A percentile compares a stretch with the other conserved stretches of the same genome.
phyloP scores from a whole-genome alignment of 1,140 invertebrate species.

The Wasmannia auropunctata region DNA sequence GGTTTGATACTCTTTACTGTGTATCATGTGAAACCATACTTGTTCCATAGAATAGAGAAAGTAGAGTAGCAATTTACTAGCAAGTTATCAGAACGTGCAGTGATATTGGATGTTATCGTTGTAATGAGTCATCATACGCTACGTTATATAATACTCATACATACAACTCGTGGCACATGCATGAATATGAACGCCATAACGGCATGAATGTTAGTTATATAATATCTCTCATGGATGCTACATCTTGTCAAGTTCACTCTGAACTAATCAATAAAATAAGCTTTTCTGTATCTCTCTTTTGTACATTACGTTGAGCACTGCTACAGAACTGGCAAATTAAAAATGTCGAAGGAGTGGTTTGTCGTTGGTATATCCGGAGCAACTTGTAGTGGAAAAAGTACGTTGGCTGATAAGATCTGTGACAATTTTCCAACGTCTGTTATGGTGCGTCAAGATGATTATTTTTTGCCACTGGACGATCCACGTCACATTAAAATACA shows the following conservation, averaged over 20 bases:
- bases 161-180: not conserved
- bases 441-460: constrained; percentile 91
- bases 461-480: constrained; percentile 90
- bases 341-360: constrained; percentile 86
- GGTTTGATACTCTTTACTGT: constrained; percentile 88
- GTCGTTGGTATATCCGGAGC: constrained; percentile 91
- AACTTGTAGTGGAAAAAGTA: constrained; percentile 93
- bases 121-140: not conserved
- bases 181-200: not conserved
- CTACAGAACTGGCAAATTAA: not conserved
- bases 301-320: not conserved
- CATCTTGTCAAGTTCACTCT: not conserved
- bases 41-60: constrained; percentile 50
- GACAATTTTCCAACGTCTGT: constrained; percentile 86
- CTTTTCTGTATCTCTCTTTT: not conserved
- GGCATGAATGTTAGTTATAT: not conserved
- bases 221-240: not conserved
- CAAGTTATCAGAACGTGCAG: not conserved
- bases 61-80: not conserved
- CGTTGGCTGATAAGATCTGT: constrained; percentile 87
- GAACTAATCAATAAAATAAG: not conserved
- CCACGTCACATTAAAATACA: constrained; percentile 88
- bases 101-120: not conserved
- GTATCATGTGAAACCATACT: constrained; percentile 85
- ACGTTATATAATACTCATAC: not conserved